Evolutionary conservation across 2,888 invertebrate genomes (phyloP).

Genomic region (Oxyscelio sp.): DNA sequence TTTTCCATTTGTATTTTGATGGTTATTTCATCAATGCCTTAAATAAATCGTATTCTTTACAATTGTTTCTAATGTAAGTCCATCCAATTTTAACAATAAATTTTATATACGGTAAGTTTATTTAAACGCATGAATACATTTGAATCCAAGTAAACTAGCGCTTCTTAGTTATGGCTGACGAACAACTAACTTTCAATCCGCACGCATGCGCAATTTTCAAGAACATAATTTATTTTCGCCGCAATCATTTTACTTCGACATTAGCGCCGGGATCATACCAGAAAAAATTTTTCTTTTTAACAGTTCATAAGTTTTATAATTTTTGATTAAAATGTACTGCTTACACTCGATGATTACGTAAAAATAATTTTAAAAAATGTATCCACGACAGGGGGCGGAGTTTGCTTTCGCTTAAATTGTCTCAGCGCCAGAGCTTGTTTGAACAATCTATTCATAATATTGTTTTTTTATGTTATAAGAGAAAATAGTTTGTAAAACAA

Average conservation of each 20-base stretch:
- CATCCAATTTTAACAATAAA: too few relatives aligned
- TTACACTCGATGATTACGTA: slow-evolving; percentile 10
- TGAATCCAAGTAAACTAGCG: too few relatives aligned
- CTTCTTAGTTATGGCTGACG: slow-evolving; percentile 12
- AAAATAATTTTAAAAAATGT: slow-evolving; percentile 44
- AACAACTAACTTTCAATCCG: background rate
- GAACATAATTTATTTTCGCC: slow-evolving; percentile 29
- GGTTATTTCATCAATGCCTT: too few relatives aligned
- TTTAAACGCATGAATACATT: too few relatives aligned
- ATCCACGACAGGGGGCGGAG: slow-evolving; percentile 76
- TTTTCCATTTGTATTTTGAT: too few relatives aligned
- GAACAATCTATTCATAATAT: background rate
- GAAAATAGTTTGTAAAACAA: too few relatives aligned
- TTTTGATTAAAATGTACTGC: background rate
- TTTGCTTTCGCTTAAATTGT: slow-evolving; percentile 74
- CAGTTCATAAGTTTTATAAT: background rate
- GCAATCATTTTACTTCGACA: slow-evolving; percentile 17
- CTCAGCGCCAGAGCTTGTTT: slow-evolving; percentile 53
- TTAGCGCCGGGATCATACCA: background rate
- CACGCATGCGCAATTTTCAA: background rate
- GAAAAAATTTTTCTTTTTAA: background rate
- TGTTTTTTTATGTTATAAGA: too few relatives aligned
- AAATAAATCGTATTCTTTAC: too few relatives aligned
- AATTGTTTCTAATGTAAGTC: too few relatives aligned
- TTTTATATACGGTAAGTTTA: too few relatives aligned